These are phyloP conservation scores for Ptychochromis oligacanthus DNA, from an alignment of 2,113 vertebrate genomes.

Conservation along the genomic window DNA sequence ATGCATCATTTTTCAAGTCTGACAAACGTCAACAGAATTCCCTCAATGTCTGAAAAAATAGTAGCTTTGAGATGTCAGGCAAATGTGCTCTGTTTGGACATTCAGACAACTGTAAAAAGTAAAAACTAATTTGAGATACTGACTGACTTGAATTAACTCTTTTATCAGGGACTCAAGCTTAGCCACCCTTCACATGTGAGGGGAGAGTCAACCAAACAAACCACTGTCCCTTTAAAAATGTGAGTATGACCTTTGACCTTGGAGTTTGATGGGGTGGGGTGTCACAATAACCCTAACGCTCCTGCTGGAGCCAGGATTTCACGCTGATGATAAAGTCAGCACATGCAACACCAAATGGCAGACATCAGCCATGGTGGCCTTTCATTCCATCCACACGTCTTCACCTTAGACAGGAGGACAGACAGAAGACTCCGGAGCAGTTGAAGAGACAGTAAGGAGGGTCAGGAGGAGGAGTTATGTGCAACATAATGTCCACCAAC, in stretches of 20 bases:
- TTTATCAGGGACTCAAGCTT: background rate
- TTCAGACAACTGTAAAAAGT: background rate
- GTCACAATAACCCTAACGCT: conserved; percentile 20
- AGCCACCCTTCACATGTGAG: background rate
- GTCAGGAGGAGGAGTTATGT: background rate
- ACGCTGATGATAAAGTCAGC: conserved; percentile 26
- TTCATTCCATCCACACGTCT: background rate
- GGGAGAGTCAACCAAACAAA: conserved; percentile 10
- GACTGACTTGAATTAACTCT: background rate
- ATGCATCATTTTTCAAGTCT: no score
- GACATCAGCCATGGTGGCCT: conserved; percentile 4
- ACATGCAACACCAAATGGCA: conserved; percentile 57
- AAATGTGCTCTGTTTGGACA: background rate
- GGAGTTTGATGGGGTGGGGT: background rate
- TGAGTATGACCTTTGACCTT: conserved; percentile 47
- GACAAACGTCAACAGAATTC: no score
- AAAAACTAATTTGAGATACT: background rate
- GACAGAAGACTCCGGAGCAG: conserved; percentile 9
- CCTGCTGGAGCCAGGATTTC: conserved; percentile 44
- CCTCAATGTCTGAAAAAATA: no score
- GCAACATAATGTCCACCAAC: conserved; percentile 12
- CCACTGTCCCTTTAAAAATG: conserved; percentile 37
- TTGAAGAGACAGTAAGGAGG: background rate
- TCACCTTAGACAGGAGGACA: conserved; percentile 33
- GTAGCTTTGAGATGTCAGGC: no score